A percentile compares a stretch with the other conserved stretches of the same genome.
phyloP scores from a whole-genome alignment of 2,888 invertebrate species.

The Lasius fuliginosus region DNA sequence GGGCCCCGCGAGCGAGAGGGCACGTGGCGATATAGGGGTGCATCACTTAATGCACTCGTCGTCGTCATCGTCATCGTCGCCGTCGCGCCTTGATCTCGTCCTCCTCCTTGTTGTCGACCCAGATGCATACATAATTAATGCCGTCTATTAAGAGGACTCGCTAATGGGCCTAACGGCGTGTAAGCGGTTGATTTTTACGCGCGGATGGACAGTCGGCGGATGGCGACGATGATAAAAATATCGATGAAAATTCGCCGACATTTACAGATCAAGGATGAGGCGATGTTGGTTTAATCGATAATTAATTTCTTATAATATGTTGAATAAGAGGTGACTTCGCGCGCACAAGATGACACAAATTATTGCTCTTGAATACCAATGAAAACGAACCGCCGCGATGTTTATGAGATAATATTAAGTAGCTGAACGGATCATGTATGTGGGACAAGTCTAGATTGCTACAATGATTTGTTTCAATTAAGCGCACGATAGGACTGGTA shows the following conservation, averaged over 20 bases:
- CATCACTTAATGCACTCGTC: conserved; percentile 75
- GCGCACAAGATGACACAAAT: conserved; percentile 3
- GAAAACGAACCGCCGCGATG: neutral
- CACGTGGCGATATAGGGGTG: conserved; percentile 85
- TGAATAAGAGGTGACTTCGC: conserved; percentile 1
- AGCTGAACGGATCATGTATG: conserved; percentile 51
- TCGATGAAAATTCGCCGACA: conserved; percentile 6
- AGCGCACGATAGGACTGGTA: conserved; percentile 60
- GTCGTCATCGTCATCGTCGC: conserved; percentile 62
- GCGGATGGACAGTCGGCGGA: conserved; percentile 5
- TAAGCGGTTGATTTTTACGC: conserved; percentile 57
- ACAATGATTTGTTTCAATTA: conserved; percentile 73
- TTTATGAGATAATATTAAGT: conserved; percentile 46
- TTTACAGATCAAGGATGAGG: conserved; percentile 10
- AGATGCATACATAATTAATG: conserved; percentile 74
- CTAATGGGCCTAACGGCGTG: conserved; percentile 64
- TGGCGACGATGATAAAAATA: conserved; percentile 37
- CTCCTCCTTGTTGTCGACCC: conserved; percentile 66
- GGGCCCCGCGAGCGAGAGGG: conserved; percentile 67
- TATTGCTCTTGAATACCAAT: neutral
- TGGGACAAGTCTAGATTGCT: conserved; percentile 64
- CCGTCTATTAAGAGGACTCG: conserved; percentile 71
- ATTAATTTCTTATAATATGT: conserved; percentile 16
- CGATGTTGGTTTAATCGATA: neutral
- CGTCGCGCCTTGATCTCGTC: conserved; percentile 62